These are phyloP conservation scores for Pipistrellus kuhlii DNA, from an alignment of 2,797 vertebrate species.

Conservation along the genomic window DNA sequence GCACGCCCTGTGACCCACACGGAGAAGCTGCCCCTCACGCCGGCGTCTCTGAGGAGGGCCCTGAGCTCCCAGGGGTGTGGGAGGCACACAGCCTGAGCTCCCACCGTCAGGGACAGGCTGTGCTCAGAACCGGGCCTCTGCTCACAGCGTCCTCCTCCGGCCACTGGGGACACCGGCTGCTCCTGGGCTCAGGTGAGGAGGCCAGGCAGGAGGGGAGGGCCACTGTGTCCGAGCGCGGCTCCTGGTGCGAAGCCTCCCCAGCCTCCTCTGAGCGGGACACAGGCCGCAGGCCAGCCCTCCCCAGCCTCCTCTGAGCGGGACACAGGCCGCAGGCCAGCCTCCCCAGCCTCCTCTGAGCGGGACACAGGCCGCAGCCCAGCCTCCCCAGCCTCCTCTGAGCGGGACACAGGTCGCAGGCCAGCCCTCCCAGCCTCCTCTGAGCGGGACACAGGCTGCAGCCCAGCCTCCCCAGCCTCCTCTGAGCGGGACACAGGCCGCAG, in stretches of 20 bases:
- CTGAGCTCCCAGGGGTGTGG: rapidly evolving
- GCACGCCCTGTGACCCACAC: rapidly evolving
- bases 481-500: no score
- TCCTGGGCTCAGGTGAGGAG: not conserved
- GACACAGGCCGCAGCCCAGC: no score
- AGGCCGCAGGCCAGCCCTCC: not conserved
- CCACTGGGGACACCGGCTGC: rapidly evolving
- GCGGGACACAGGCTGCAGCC: no score
- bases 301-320: no score
- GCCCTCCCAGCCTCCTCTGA: no score
- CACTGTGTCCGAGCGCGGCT: rapidly evolving
- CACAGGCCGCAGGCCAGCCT: no score
- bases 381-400: not conserved
- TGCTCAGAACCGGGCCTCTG: not conserved
- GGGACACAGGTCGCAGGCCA: no score
- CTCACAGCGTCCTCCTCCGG: not conserved
- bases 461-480: no score
- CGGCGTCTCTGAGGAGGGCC: not conserved
- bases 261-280: not conserved
- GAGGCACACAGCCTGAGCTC: not conserved
- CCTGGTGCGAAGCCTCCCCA: not conserved
- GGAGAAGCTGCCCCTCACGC: rapidly evolving
- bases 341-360: no score
- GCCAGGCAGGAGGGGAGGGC: rapidly evolving
- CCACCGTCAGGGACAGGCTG: rapidly evolving